Base-by-base conservation (phyloP, 2,113 vertebrate species). In the Tricholaema leucomelas region DNA sequence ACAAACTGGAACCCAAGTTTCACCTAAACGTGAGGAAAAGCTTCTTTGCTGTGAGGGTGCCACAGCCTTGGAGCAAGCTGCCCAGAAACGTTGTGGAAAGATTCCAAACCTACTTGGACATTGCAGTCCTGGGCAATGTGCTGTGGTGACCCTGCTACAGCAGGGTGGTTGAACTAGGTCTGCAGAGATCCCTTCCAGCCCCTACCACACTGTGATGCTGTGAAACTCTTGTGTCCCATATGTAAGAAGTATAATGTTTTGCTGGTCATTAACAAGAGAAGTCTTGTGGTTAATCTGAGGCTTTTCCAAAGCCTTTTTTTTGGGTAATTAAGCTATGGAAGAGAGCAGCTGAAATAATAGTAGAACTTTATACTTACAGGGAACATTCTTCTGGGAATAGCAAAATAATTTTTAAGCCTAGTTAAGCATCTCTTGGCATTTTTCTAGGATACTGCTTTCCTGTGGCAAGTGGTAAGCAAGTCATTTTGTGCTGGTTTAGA, bases 341-440 rank as follows among this genome's bases (percentile, higher is more conserved):
- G 23, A n/a, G 72, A 80, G 61, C 93, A 96, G 91, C 93, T 95
- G 92, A 95, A 93, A 95, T 91, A 96, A 93, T 87, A 95, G 88
- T 59, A 91, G 76, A 82, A 65, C 87, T 88, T 93, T 38, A 54
- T 81, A 81, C 75, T 85, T 85, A 44, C 13, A 46, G 75, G 17
- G 60, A 91, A 71, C 87, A 77, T 94, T 92, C 89, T 91, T 91
- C 78, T 89, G 93, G 91, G 75, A 89, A 83, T 93, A 87, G 63
- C 50, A 80, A 89, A 94, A 79, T 82, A 87, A 91, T 89, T 95
- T 85, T 80, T 70, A 91, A 95, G 72, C 60, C 33, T 27, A 85
- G 56, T 91, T 90, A 93, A 90, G 50, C 70, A 40, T 92, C 63
- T 73, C 72, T 63, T 82, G 63, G 27, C 89, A 80, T 92, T 96